Percentiles rank a stretch among this genome's conserved stretches.
Conservation (phyloP, 2,797 vertebrate species). For the Sebastes trivittatus region DNA sequence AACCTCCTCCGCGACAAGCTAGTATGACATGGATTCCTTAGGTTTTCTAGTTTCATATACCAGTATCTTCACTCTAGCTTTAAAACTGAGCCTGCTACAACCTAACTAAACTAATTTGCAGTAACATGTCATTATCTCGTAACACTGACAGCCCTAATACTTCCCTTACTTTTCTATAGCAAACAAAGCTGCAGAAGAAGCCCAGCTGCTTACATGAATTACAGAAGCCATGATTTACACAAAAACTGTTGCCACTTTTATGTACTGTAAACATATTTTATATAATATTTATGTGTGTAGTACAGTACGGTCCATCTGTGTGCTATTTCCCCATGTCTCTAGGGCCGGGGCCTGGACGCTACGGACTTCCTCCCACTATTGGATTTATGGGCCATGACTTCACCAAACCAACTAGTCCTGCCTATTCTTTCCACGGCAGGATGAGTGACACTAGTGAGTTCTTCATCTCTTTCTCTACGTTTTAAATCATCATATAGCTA, state of each 20-base stretch:
- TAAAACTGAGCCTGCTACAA: no score
- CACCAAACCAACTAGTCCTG: constrained; percentile 82
- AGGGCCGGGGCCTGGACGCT: constrained; percentile 87
- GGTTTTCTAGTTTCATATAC: no score
- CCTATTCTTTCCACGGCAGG: constrained; percentile 83
- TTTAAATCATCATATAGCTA: neutral
- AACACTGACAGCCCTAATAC: no score
- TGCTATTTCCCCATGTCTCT: neutral
- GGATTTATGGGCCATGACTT: constrained; percentile 87
- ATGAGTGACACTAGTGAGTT: constrained; percentile 81
- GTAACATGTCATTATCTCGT: no score
- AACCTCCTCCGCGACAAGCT: no score
- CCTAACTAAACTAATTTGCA: no score
- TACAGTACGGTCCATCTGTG: neutral
- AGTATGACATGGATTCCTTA: no score
- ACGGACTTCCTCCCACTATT: constrained; percentile 84
- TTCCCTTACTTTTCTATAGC: no score
- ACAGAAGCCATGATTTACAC: neutral
- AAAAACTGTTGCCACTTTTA: neutral
- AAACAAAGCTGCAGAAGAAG: no score
- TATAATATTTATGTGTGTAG: neutral
- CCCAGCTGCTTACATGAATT: no score
- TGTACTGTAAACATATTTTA: neutral
- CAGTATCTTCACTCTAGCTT: no score
- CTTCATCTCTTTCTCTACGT: neutral